phyloP scores from a whole-genome alignment of 1,140 invertebrate genomes.

The Drosophila parabipectinata region DNA sequence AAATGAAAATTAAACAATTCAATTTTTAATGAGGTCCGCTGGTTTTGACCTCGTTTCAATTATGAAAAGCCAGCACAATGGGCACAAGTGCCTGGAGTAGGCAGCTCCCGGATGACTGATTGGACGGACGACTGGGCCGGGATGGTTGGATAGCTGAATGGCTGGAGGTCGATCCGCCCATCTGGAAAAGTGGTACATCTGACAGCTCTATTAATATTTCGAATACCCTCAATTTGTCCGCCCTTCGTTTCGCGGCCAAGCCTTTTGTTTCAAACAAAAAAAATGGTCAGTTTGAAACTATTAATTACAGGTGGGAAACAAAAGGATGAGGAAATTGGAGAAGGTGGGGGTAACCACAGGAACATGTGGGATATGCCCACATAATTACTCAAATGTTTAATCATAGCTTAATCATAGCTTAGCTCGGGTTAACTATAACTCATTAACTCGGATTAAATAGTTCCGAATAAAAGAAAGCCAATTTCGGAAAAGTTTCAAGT shows the following conservation, averaged over 20 bases:
- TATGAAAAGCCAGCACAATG: constrained; percentile 60
- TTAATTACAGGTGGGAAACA: constrained; percentile 48
- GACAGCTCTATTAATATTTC: constrained; percentile 37
- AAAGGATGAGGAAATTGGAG: not conserved
- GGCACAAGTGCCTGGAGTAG: constrained; percentile 28
- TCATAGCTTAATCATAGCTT: constrained; percentile 25
- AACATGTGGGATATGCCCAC: constrained; percentile 16
- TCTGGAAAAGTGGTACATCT: constrained; percentile 28
- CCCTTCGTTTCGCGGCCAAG: constrained; percentile 16
- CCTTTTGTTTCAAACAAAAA: not conserved
- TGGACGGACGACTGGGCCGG: constrained; percentile 21
- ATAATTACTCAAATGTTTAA: constrained; percentile 28
- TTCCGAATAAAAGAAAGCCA: not conserved
- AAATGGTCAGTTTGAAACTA: constrained; percentile 47
- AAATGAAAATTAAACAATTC: constrained; percentile 81
- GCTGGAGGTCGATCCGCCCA: constrained; percentile 49
- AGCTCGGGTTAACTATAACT: not conserved
- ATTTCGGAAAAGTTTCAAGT: not conserved
- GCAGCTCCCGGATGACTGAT: constrained; percentile 39
- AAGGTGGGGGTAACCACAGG: not conserved
- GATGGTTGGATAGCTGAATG: constrained; percentile 23
- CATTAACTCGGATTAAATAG: constrained; percentile 6
- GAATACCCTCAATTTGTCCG: constrained; percentile 44
- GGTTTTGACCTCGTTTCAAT: constrained; percentile 73
- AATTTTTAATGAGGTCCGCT: constrained; percentile 77